A percentile compares a stretch with the other conserved stretches of the same genome.
Conservation (phyloP, 1,140 invertebrate species). For the Scaptomyza graminum region DNA sequence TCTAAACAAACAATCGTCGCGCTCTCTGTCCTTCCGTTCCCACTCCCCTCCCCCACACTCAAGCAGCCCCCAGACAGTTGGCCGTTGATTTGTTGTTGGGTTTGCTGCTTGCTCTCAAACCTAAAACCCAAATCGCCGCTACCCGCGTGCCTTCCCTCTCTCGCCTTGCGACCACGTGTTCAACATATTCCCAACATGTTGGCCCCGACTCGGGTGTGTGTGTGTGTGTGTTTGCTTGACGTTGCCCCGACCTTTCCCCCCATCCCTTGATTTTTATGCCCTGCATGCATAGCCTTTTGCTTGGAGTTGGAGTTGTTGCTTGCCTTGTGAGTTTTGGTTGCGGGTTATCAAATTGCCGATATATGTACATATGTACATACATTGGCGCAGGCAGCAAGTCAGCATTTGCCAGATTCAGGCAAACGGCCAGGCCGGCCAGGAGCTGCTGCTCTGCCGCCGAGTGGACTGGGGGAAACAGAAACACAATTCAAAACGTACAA, state of each 20-base stretch:
- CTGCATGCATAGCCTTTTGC: slow-evolving; percentile 23
- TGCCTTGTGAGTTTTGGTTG: slow-evolving; percentile 43
- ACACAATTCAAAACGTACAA: slow-evolving; percentile 2
- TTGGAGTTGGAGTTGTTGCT: slow-evolving; percentile 38
- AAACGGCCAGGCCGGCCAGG: neutral
- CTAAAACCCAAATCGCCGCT: neutral
- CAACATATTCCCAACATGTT: slow-evolving; percentile 76
- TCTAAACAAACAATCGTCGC: slow-evolving; percentile 22
- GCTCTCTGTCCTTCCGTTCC: neutral
- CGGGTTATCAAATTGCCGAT: slow-evolving; percentile 75
- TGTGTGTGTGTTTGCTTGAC: slow-evolving; percentile 1
- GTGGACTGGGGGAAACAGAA: neutral
- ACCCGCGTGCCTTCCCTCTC: slow-evolving; percentile 8
- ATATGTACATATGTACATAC: slow-evolving; percentile 4
- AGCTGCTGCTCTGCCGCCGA: neutral
- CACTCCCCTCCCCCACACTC: neutral
- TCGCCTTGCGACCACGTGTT: slow-evolving; percentile 61
- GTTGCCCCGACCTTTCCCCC: slow-evolving; percentile 4
- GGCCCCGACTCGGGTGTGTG: slow-evolving; percentile 17
- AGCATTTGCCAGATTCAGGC: neutral
- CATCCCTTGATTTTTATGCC: slow-evolving; percentile 5
- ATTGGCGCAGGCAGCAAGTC: slow-evolving; percentile 47
- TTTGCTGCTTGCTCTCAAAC: slow-evolving; percentile 1
- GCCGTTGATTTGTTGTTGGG: slow-evolving; percentile 5
- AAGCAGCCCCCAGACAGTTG: neutral